These are phyloP conservation scores for Diachasma alloeum DNA, from an alignment of 1,140 invertebrate genomes.

Conservation along the genomic window DNA sequence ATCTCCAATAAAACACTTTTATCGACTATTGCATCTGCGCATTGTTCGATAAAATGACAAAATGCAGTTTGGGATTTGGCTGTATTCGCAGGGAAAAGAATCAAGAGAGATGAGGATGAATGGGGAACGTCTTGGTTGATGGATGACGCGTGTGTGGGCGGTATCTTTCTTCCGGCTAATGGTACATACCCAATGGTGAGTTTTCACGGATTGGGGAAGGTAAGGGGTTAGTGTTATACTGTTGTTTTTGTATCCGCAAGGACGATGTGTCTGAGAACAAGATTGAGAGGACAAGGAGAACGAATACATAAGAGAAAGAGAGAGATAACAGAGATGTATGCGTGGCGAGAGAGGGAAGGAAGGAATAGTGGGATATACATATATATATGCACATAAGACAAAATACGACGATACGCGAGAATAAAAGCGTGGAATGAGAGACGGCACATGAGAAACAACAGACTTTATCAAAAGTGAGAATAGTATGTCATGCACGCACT, in stretches of 20 bases:
- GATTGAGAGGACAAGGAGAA: neutral
- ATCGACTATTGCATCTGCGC: neutral
- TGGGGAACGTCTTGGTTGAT: neutral
- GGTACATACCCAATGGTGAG: neutral
- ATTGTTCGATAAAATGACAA: neutral
- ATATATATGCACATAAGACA: slow-evolving; percentile 10
- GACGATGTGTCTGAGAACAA: neutral
- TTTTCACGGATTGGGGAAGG: neutral
- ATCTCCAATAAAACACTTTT: neutral
- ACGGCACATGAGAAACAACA: slow-evolving; percentile 16
- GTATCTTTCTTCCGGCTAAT: neutral
- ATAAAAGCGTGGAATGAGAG: slow-evolving; percentile 10
- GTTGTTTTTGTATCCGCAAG: neutral
- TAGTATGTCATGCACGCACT: slow-evolving; percentile 12
- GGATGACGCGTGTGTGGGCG: neutral
- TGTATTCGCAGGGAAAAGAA: neutral
- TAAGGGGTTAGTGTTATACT: neutral
- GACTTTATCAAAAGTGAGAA: slow-evolving; percentile 21
- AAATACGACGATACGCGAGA: slow-evolving; percentile 1
- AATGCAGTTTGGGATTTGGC: neutral
- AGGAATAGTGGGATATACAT: neutral
- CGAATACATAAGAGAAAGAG: neutral
- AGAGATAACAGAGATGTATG: neutral
- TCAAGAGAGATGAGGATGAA: neutral
- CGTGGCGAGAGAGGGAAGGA: neutral